Base-by-base conservation (phyloP, 2,797 vertebrate genomes). In the Mus caroli region DNA sequence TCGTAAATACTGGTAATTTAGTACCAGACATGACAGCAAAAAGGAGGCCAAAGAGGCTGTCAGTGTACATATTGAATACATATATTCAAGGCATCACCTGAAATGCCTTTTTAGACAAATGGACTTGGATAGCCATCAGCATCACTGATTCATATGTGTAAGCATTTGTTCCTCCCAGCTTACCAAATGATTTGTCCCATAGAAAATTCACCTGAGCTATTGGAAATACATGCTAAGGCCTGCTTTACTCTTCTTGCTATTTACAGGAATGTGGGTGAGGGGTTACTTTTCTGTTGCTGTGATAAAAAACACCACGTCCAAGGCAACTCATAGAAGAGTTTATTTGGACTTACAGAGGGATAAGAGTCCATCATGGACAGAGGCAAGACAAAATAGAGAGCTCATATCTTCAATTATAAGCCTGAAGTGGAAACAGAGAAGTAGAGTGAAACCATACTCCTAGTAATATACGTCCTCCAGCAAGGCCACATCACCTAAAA, bases 111-210 rank as follows among this genome's bases (percentile, higher is more conserved):
- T 93, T 80, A 79, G 73, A 82, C 40, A 28, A 40, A 78, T 80
- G 50, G 6, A 56, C 46, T 17, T 54, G 19, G 12, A 75, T 96
- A 69, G 15, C 77, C 37, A 46, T n/a, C 73, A 31, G 43, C 83
- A 90, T 90, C 80, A 94, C 50, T 84, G 26, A 94, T 12, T 88
- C 78, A 50, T 17, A 26, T 1, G 0, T 83, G 26, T 73, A 31
- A 31, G 84, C 22, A 40, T 90, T 90, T 94, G 52, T 77, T 95
- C 64, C 50, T 88, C 14, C 34, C 40, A 76, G 78, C 28, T 91
- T 62, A 54, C 56, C 20, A 9, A 2, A 69, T 46, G 40, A 64
- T 26, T 40, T 92, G 14, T 84, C 37, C n/a, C n/a, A 77, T 58
- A 56, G 78, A 28, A 78, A 54, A 20, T 22, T 77, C 40, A 78